Evolutionary conservation across 2,113 vertebrate genomes (phyloP).

Genomic region (Fulmarus glacialis): DNA sequence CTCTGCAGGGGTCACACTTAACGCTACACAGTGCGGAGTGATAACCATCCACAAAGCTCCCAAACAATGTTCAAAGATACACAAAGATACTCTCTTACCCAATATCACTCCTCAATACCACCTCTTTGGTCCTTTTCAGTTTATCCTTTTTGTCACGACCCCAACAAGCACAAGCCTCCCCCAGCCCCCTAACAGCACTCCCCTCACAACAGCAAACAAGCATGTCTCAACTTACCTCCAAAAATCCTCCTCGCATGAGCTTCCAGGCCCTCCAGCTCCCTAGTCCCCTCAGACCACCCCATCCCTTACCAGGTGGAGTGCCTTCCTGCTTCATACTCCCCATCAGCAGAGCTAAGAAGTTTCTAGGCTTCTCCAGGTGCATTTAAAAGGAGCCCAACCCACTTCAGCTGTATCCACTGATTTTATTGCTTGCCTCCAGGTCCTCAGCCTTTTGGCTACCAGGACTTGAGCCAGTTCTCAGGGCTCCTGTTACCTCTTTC

Average conservation of each 20-base stretch:
- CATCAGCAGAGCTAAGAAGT: not conserved
- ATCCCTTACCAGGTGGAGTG: rapidly evolving
- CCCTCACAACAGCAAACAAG: not conserved
- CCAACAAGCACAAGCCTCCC: not conserved
- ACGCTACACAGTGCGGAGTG: rapidly evolving
- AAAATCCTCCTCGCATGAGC: not conserved
- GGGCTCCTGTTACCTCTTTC: not conserved
- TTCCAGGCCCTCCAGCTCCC: not conserved
- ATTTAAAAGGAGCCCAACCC: not conserved
- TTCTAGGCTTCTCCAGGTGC: not conserved
- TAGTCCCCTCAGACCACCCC: not conserved
- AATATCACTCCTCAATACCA: not conserved
- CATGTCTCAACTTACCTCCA: not conserved
- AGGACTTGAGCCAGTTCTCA: not conserved
- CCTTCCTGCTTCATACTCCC: not conserved
- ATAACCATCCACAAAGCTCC: not conserved
- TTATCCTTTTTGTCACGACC: rapidly evolving
- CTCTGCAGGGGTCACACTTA: not conserved
- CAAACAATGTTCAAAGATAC: not conserved
- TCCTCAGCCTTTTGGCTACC: not conserved
- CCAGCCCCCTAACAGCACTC: not conserved
- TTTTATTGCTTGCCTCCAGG: not conserved
- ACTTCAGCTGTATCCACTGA: not conserved
- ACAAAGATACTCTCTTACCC: not conserved
- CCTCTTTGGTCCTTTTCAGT: not conserved